phyloP scores from a whole-genome alignment of 2,113 vertebrate species.

The Microtus pennsylvanicus region DNA sequence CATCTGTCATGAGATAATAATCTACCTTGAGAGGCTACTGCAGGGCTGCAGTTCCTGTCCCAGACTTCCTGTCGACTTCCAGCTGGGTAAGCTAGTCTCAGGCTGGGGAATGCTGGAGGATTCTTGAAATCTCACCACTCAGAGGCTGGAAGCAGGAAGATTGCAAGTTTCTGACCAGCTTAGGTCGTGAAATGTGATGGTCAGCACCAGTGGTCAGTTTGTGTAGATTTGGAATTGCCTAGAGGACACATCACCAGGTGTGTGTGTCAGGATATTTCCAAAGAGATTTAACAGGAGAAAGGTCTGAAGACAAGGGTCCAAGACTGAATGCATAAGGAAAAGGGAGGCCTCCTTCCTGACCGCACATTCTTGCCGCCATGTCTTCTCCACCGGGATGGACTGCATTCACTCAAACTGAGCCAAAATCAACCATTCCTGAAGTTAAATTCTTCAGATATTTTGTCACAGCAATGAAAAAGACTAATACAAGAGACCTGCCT shows the following conservation, averaged over 20 bases:
- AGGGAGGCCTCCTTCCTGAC: background rate
- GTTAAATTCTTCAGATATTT: background rate
- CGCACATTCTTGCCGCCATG: accelerated
- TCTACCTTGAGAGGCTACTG: background rate
- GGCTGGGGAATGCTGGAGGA: background rate
- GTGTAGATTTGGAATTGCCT: background rate
- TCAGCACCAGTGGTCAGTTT: background rate
- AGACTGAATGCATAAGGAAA: background rate
- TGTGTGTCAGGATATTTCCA: background rate
- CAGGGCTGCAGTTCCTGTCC: background rate
- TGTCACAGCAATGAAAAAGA: background rate
- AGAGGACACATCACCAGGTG: background rate
- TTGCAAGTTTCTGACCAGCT: background rate
- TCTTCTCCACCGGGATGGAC: background rate
- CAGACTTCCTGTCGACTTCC: background rate
- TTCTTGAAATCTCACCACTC: background rate
- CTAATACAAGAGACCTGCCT: background rate
- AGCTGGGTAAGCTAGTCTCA: background rate
- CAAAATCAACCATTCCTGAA: background rate
- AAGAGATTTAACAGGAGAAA: background rate
- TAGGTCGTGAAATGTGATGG: no score
- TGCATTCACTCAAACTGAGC: background rate
- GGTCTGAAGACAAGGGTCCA: background rate
- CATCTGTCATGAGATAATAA: background rate
- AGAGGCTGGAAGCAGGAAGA: background rate